Evolutionary conservation across 2,888 invertebrate species (phyloP).

Genomic region (Vesta saturnalis): DNA sequence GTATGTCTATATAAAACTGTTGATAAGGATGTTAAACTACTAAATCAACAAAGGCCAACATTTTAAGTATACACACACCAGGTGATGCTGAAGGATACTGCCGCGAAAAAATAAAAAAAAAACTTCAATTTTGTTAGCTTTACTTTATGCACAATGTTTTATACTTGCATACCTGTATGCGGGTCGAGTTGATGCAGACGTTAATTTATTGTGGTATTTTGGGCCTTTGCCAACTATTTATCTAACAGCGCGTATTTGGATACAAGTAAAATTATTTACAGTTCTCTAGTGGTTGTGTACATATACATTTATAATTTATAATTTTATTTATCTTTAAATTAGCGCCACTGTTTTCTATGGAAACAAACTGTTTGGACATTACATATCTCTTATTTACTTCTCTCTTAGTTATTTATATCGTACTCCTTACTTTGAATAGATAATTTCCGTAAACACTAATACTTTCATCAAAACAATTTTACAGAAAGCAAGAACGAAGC

Average conservation of each 20-base stretch:
- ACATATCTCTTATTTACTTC: background rate
- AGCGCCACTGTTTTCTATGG: constrained; percentile 9
- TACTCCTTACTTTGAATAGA: background rate
- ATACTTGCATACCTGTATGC: constrained; percentile 40
- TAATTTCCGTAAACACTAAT: constrained; percentile 4
- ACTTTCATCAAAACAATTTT: constrained; percentile 11
- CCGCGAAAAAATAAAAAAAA: constrained; percentile 1
- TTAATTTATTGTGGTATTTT: constrained; percentile 44
- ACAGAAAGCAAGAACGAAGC: background rate
- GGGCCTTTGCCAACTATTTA: constrained; percentile 40
- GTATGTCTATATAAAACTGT: background rate
- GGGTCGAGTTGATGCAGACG: constrained; percentile 40
- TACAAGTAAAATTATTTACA: constrained; percentile 38
- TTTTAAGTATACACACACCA: background rate
- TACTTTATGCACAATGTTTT: constrained; percentile 23
- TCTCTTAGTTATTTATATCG: background rate
- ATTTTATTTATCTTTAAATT: constrained; percentile 25
- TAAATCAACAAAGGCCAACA: background rate
- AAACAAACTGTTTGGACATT: constrained; percentile 11
- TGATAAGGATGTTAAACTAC: background rate
- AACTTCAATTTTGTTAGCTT: constrained; percentile 13
- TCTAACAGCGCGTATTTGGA: constrained; percentile 35
- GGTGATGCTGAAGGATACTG: background rate
- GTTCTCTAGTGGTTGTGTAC: constrained; percentile 34
- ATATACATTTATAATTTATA: constrained; percentile 30